phyloP scores from a whole-genome alignment of 2,113 vertebrate species.

The Muntiacus muntjak region DNA sequence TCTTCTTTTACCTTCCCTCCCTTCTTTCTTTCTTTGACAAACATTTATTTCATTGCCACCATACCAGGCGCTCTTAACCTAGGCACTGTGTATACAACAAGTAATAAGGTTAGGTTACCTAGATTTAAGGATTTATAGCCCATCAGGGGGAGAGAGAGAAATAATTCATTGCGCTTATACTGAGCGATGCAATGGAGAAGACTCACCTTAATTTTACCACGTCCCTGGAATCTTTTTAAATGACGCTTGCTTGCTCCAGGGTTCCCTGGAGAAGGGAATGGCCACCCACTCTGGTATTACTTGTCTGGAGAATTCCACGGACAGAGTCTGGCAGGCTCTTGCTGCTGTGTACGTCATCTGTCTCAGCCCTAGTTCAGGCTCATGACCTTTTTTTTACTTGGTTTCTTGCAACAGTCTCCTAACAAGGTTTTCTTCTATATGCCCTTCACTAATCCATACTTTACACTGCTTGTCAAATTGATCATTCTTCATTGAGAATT shows the following conservation, averaged over 20 bases:
- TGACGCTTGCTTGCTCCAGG: too few relatives aligned
- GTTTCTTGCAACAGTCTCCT: background rate
- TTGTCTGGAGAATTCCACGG: too few relatives aligned
- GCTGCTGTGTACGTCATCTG: background rate
- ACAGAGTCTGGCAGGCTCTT: too few relatives aligned
- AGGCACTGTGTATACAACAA: background rate
- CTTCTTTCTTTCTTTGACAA: background rate
- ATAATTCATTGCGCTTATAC: background rate
- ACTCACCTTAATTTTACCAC: background rate
- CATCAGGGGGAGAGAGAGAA: background rate
- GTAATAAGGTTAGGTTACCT: background rate
- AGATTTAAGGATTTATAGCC: background rate
- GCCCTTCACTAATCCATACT: background rate
- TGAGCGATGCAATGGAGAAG: background rate
- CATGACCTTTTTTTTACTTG: background rate
- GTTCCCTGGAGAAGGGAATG: too few relatives aligned
- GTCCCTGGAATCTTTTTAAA: background rate
- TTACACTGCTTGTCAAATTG: background rate
- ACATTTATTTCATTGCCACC: background rate
- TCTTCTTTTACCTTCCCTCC: background rate
- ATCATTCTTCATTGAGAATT: background rate
- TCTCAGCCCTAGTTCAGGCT: background rate
- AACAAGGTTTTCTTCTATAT: background rate
- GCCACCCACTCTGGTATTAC: too few relatives aligned
- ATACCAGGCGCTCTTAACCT: background rate